A percentile compares a stretch with the other conserved stretches of the same genome.
These are phyloP conservation scores for Dryobota labecula DNA, from an alignment of 2,888 invertebrate species.

Conservation along the genomic window DNA sequence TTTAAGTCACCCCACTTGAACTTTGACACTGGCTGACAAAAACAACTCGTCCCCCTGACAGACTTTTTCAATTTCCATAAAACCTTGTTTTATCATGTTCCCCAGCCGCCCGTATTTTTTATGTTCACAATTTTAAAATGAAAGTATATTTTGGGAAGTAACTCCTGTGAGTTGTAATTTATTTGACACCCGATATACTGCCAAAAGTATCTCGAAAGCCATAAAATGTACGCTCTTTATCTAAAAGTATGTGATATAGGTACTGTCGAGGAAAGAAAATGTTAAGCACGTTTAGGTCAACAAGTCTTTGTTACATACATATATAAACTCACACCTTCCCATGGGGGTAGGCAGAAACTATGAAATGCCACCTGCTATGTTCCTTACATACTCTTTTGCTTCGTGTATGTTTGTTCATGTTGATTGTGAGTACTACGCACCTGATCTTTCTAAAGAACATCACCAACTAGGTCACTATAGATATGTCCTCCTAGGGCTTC, in stretches of 20 bases:
- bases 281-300: background rate
- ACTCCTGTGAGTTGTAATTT: slow-evolving; percentile 52
- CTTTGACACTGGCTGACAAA: slow-evolving; percentile 39
- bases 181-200: slow-evolving; percentile 58
- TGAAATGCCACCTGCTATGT: no score
- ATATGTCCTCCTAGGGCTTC: no score
- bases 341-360: no score
- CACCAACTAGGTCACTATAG: no score
- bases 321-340: no score
- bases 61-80: slow-evolving; percentile 40
- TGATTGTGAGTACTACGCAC: no score
- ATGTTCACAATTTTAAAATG: slow-evolving; percentile 47
- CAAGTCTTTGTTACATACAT: background rate
- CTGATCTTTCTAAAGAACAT: no score
- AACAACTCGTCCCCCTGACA: slow-evolving; percentile 15
- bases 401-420: no score
- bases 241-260: slow-evolving; percentile 18
- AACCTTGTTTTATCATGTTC: slow-evolving; percentile 58
- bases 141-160: slow-evolving; percentile 53
- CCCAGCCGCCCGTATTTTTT: slow-evolving; percentile 57
- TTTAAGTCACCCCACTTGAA: slow-evolving; percentile 29
- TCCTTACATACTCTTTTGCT: no score
- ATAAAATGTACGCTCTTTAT: slow-evolving; percentile 47
- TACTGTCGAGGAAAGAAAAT: background rate
- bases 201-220: slow-evolving; percentile 44